Evolutionary conservation across 2,888 invertebrate genomes (phyloP).

Genomic region (Boloria selene): DNA sequence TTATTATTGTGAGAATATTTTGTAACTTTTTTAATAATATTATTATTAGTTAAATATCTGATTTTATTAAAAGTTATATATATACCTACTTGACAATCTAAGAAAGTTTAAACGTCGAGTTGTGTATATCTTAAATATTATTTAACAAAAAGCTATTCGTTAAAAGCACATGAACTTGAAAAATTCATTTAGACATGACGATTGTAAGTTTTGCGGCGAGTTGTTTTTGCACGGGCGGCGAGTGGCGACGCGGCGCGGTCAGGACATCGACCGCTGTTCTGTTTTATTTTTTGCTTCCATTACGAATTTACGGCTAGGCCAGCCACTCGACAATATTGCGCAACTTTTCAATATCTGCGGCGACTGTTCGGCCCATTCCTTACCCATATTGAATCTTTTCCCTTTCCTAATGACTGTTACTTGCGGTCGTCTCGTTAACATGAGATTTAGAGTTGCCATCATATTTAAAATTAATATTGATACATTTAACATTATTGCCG

Average conservation of each 20-base stretch:
- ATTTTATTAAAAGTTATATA: no score
- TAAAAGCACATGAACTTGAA: conserved; percentile 57
- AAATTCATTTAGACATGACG: conserved; percentile 66
- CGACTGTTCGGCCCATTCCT: conserved; percentile 57
- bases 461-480: no score
- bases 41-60: background rate
- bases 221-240: conserved; percentile 68
- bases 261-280: conserved; percentile 56
- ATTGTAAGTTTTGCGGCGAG: conserved; percentile 64
- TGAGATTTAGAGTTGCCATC: background rate
- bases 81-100: no score
- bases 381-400: conserved; percentile 75
- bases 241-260: conserved; percentile 51
- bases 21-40: background rate
- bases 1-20: background rate
- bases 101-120: no score
- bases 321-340: conserved; percentile 80
- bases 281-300: conserved; percentile 80
- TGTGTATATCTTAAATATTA: background rate
- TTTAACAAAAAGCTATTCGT: background rate
- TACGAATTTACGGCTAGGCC: conserved; percentile 78
- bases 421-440: conserved; percentile 30
- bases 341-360: conserved; percentile 81
- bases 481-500: background rate
- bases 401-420: conserved; percentile 64